These are phyloP conservation scores for Xyrichtys novacula DNA, from an alignment of 2,797 vertebrate genomes.

Conservation along the genomic window DNA sequence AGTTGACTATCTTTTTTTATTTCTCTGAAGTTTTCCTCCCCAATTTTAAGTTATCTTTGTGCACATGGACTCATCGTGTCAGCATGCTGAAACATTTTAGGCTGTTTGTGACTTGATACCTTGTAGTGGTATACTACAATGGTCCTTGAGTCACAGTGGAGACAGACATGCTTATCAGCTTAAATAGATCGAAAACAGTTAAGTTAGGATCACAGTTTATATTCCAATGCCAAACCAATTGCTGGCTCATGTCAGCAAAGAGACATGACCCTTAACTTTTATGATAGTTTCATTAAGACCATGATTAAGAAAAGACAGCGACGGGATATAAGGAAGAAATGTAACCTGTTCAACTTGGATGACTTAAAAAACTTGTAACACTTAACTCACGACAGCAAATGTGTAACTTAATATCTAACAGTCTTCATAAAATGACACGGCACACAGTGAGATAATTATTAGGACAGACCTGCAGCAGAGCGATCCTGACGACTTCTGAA, in stretches of 20 bases:
- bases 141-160: constrained; percentile 60
- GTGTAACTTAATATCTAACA: background rate
- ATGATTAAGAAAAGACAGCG: constrained; percentile 3
- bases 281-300: constrained; percentile 19
- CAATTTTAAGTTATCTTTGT: background rate
- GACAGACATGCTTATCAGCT: constrained; percentile 48
- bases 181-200: constrained; percentile 50
- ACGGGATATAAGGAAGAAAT: background rate
- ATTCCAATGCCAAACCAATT: constrained; percentile 15
- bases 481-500: constrained; percentile 39
- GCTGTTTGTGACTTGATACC: constrained; percentile 46
- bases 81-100: constrained; percentile 15
- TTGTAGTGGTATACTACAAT: constrained; percentile 33
- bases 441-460: background rate
- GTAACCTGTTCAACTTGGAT: background rate
- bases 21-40: background rate
- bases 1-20: background rate
- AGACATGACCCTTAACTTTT: constrained; percentile 8
- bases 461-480: background rate
- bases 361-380: background rate
- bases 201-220: constrained; percentile 27
- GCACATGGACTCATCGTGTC: background rate
- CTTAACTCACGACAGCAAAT: background rate
- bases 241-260: constrained; percentile 18
- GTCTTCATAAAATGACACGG: background rate